Conservation (phyloP, 1,140 invertebrate genomes). For the Atta cephalotes region DNA sequence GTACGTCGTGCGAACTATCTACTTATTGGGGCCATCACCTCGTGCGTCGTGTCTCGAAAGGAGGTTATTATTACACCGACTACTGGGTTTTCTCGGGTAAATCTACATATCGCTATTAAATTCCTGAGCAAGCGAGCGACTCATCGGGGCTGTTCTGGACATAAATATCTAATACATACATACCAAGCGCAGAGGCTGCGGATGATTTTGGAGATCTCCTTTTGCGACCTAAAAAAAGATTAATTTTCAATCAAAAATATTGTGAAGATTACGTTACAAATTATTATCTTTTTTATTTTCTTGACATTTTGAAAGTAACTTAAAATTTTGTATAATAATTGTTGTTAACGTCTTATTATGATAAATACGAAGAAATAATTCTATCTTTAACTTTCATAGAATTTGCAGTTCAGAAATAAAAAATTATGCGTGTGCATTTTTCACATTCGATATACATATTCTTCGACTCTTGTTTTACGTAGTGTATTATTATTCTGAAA, state of each 20-base stretch:
- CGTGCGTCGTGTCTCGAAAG: conserved; percentile 75
- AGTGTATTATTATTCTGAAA: conserved; percentile 23
- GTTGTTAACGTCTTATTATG: background rate
- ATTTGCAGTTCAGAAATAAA: background rate
- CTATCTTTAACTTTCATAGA: background rate
- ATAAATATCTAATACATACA: conserved; percentile 66
- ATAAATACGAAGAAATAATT: background rate
- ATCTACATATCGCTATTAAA: conserved; percentile 60
- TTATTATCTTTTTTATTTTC: background rate
- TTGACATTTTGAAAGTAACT: background rate
- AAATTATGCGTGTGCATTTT: background rate
- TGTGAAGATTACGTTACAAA: background rate
- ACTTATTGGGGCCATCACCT: conserved; percentile 81
- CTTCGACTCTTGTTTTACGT: background rate
- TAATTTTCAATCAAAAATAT: background rate
- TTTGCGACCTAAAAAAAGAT: conserved; percentile 77
- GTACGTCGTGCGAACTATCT: conserved; percentile 83
- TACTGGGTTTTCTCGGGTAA: conserved; percentile 47
- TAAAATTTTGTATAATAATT: background rate
- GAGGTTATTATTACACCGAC: conserved; percentile 36
- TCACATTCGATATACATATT: background rate
- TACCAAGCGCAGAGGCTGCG: conserved; percentile 59
- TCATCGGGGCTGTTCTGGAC: conserved; percentile 33
- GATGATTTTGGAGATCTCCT: conserved; percentile 76
- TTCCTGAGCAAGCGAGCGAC: conserved; percentile 54